Percentiles rank a stretch among this genome's conserved stretches.
Conservation (phyloP, 2,113 vertebrate species). For the Meles meles region DNA sequence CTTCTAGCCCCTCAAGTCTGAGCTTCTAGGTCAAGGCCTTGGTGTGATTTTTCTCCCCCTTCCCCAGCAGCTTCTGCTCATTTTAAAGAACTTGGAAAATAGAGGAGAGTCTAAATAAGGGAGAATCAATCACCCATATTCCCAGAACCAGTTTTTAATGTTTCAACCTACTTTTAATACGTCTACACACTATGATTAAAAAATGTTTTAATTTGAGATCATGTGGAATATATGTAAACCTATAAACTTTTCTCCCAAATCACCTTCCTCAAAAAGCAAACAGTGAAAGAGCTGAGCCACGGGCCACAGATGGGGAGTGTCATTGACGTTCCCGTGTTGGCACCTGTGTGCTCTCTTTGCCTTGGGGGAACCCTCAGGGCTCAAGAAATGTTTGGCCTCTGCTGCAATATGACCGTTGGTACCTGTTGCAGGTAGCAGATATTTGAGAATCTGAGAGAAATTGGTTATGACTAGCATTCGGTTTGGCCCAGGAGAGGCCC, state of each 20-base stretch:
- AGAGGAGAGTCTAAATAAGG: not conserved
- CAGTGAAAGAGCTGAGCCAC: not conserved
- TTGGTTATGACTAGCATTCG: not conserved
- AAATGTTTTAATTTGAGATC: not conserved
- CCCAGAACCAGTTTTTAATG: not conserved
- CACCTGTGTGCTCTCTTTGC: not conserved
- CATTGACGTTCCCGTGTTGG: fast-evolving
- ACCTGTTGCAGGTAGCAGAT: not conserved
- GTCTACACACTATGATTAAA: not conserved
- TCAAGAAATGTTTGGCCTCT: not conserved
- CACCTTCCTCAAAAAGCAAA: not conserved
- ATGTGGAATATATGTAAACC: not conserved
- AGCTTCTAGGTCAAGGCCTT: not conserved
- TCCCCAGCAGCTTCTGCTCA: not conserved
- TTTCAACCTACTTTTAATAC: not conserved
- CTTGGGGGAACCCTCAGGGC: not conserved
- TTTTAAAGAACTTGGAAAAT: constrained; percentile 8
- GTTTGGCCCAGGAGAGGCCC: not conserved
- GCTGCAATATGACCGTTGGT: not conserved
- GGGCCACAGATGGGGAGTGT: not conserved
- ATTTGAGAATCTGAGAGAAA: not conserved
- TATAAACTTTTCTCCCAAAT: not conserved
- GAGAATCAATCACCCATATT: not conserved
- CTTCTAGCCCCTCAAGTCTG: not conserved
- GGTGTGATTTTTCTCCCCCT: not conserved